Base-by-base conservation (phyloP, 2,113 vertebrate species). In the Corapipo altera region DNA sequence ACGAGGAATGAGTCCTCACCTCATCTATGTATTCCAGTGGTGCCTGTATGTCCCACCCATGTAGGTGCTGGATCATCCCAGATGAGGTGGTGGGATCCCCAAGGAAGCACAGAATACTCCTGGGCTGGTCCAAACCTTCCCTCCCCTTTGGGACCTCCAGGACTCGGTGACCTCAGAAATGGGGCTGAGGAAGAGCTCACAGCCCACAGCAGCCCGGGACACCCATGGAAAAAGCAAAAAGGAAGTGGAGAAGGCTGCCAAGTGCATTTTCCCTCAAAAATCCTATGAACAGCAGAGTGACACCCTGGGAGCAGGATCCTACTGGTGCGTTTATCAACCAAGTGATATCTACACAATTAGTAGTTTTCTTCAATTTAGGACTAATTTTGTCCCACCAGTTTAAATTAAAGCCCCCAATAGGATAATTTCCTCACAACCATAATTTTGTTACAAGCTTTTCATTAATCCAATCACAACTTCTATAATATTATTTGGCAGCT, bases 391-490 rank as follows among this genome's bases (percentile, higher is more conserved):
- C 93, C 95, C 93, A 83, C 81, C 72, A 88, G 84, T 87, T 98
- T 93, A 96, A 97, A 97, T 61, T 90, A 89, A 95, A 96, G 86
- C 84, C 94, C 93, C 97, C 92, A 67, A 95, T 80, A 97, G 97
- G 52, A 96, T 97, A 72, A 93, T 97, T 98, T 96, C 76, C 91
- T 97, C 88, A 73, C 79, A 93, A 94, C 76, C 83, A 77, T 97
- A 93, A 97, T 98, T 97, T 97, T 97, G 90, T 95, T 97, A 97
- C 92, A 97, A 96, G 96, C 74, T 97, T 98, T 98, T 97, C 97
- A 98, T 97, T 98, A 97, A 97, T 97, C 94, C 95, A 97, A 88
- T 97, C 90, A 95, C 86, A 97, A 97, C 81, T 97, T 95, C 91
- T 88, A 46, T 93, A 95, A 97, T 95, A 89, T 96, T 97, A 92